These are phyloP conservation scores for Drusus annulatus DNA, from an alignment of 1,140 invertebrate species.

Conservation along the genomic window DNA sequence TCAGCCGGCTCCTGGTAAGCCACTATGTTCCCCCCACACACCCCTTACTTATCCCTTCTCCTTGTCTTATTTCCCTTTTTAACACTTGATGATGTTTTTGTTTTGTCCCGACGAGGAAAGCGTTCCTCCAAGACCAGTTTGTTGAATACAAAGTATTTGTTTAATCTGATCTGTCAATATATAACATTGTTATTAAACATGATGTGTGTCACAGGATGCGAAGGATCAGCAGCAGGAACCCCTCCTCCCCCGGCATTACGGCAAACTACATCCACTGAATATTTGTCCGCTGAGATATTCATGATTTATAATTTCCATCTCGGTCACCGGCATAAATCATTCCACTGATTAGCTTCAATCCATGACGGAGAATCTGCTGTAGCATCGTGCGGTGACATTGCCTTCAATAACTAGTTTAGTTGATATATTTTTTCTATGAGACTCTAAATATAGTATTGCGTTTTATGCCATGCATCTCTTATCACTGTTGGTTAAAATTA, in stretches of 20 bases:
- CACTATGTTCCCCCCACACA: too few species aligned
- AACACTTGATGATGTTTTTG: too few species aligned
- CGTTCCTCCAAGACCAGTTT: too few species aligned
- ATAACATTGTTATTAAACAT: conserved; percentile 7
- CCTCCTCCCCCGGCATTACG: conserved; percentile 52
- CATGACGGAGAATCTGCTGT: not conserved
- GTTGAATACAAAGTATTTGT: too few species aligned
- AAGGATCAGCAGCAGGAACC: conserved; percentile 52
- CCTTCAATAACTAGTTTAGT: conserved; percentile 34
- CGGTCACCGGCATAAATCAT: conserved; percentile 15
- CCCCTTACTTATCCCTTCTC: too few species aligned
- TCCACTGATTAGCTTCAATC: conserved; percentile 19
- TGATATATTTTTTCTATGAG: conserved; percentile 6
- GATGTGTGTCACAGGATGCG: conserved; percentile 49
- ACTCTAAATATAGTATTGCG: not conserved
- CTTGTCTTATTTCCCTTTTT: too few species aligned
- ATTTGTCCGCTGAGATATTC: not conserved
- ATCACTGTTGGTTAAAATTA: not conserved
- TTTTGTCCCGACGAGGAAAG: too few species aligned
- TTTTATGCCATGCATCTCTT: not conserved
- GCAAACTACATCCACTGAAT: conserved; percentile 54
- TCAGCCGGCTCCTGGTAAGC: too few species aligned
- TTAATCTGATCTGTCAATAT: not conserved
- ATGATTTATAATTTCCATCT: not conserved
- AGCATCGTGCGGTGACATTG: not conserved